These are phyloP conservation scores for Heliconius cydno DNA, from an alignment of 2,888 invertebrate species.

Conservation along the genomic window DNA sequence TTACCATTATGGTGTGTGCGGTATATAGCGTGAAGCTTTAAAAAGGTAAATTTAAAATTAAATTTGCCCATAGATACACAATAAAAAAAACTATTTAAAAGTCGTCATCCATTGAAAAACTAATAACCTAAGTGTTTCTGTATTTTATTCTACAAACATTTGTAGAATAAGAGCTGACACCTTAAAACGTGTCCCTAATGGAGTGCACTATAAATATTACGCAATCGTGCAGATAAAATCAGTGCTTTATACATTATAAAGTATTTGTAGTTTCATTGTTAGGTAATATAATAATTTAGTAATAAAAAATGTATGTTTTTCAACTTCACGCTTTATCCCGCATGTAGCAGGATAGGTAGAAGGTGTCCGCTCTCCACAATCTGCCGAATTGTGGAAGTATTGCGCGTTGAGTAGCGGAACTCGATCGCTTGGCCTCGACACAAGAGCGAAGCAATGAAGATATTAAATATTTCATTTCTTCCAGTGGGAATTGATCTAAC, in stretches of 20 bases:
- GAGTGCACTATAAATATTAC: neutral
- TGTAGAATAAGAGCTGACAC: neutral
- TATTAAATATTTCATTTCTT: too few relatives aligned
- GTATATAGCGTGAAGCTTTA: too few relatives aligned
- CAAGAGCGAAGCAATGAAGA: too few relatives aligned
- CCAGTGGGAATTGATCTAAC: too few relatives aligned
- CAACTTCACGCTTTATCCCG: too few relatives aligned
- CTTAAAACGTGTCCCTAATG: constrained; percentile 11
- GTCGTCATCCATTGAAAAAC: neutral
- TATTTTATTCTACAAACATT: neutral
- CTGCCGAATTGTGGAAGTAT: too few relatives aligned
- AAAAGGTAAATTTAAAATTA: neutral
- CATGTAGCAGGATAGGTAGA: too few relatives aligned
- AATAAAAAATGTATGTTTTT: too few relatives aligned
- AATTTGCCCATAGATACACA: neutral
- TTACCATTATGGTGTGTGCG: neutral
- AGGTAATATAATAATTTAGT: too few relatives aligned
- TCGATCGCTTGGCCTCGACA: too few relatives aligned
- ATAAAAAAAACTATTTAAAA: neutral
- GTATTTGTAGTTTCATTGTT: neutral
- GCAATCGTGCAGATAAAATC: neutral
- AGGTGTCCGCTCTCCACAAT: too few relatives aligned
- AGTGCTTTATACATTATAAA: neutral
- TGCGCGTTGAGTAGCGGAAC: too few relatives aligned
- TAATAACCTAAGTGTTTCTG: constrained; percentile 12